Conservation (phyloP, 2,888 invertebrate genomes). For the Apocheima hispidaria region DNA sequence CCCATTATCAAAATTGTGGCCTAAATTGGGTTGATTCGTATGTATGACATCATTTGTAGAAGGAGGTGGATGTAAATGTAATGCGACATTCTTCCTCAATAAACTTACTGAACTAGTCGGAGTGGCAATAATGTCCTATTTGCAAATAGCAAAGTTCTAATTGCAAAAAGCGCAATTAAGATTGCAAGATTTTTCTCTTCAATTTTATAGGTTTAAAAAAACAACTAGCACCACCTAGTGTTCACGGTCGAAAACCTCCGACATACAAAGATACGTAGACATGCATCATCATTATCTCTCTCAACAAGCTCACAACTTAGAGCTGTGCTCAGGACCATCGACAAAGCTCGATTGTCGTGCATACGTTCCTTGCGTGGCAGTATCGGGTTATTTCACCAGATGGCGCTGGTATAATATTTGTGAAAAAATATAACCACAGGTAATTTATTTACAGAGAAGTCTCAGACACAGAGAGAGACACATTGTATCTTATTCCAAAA, state of each 20-base stretch:
- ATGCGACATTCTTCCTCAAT: slow-evolving; percentile 19
- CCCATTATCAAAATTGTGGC: slow-evolving; percentile 37
- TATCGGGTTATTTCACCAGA: slow-evolving; percentile 36
- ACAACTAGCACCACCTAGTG: slow-evolving; percentile 37
- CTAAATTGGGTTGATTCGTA: slow-evolving; percentile 32
- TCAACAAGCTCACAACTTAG: background rate
- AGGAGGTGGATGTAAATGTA: slow-evolving; percentile 22
- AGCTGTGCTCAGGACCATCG: too few species aligned
- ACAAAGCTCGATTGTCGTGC: background rate
- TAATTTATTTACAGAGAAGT: background rate
- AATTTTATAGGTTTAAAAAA: background rate
- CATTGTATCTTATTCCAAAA: background rate
- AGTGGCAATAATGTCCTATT: slow-evolving; percentile 7
- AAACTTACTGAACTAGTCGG: slow-evolving; percentile 19
- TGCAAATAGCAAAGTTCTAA: slow-evolving; percentile 14
- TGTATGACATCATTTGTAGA: slow-evolving; percentile 31
- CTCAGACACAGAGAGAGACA: background rate
- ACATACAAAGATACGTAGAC: background rate
- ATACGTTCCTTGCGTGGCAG: slow-evolving; percentile 1
- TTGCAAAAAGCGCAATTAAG: slow-evolving; percentile 7
- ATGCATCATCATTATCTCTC: background rate
- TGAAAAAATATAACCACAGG: background rate
- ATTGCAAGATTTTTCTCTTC: background rate
- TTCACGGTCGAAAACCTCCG: background rate
- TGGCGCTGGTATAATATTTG: slow-evolving; percentile 43